Evolutionary conservation across 2,888 invertebrate species (phyloP).

Genomic region (Pristionchus exspectatus): DNA sequence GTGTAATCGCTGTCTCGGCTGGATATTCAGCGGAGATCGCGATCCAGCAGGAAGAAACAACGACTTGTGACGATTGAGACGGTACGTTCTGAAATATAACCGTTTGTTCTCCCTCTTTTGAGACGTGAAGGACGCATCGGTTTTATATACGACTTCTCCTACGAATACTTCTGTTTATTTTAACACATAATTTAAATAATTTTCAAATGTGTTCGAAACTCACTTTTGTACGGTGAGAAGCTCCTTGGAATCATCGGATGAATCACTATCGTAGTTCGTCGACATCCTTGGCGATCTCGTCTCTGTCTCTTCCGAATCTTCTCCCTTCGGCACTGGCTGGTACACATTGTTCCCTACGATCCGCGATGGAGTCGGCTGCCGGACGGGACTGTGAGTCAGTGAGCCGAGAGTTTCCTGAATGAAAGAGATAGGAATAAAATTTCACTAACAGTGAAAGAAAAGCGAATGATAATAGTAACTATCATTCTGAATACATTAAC

Average conservation of each 20-base stretch:
- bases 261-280: conserved; percentile 37
- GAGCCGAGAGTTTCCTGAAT: conserved; percentile 41
- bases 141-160: too few species aligned
- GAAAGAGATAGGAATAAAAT: not conserved
- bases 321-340: not conserved
- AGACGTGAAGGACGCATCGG: too few species aligned
- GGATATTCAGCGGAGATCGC: not conserved
- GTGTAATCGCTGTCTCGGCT: conserved; percentile 70
- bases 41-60: conserved; percentile 67
- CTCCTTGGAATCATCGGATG: conserved; percentile 17
- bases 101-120: too few species aligned
- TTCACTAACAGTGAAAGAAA: too few species aligned
- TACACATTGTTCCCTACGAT: conserved; percentile 50
- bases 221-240: conserved; percentile 45
- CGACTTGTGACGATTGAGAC: conserved; percentile 74
- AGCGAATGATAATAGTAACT: too few species aligned
- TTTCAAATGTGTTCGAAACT: not conserved
- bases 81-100: conserved; percentile 27
- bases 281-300: not conserved
- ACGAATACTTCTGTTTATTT: too few species aligned
- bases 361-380: conserved; percentile 46
- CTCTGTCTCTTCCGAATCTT: conserved; percentile 11
- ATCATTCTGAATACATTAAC: too few species aligned
- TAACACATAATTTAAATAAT: too few species aligned
- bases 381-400: not conserved